These are phyloP conservation scores for Drosophila eohydei DNA, from an alignment of 2,888 invertebrate genomes.

Conservation along the genomic window DNA sequence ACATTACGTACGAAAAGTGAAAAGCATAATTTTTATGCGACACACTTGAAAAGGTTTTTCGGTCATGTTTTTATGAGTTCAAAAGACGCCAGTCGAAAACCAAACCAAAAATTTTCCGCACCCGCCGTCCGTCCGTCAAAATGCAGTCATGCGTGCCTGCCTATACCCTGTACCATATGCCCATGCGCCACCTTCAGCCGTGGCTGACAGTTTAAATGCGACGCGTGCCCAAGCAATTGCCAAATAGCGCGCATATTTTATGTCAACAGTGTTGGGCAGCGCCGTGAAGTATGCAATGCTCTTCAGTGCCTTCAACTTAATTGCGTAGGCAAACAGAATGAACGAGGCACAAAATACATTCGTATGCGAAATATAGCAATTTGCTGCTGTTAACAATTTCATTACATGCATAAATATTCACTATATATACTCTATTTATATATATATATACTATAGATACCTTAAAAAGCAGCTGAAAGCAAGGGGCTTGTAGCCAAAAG, in stretches of 20 bases:
- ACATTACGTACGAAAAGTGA: slow-evolving; percentile 48
- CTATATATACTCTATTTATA: slow-evolving; percentile 1
- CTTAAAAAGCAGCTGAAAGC: slow-evolving; percentile 26
- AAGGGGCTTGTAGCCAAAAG: background rate
- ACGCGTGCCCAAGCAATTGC: slow-evolving; percentile 27
- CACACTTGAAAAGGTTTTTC: slow-evolving; percentile 47
- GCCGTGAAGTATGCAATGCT: slow-evolving; percentile 47
- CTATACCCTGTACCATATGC: slow-evolving; percentile 5
- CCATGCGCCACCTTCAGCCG: too few species aligned
- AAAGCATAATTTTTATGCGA: slow-evolving; percentile 54
- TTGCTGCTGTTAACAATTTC: slow-evolving; percentile 28
- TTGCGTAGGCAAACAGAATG: slow-evolving; percentile 41
- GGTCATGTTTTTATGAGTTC: slow-evolving; percentile 46
- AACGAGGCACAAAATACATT: background rate
- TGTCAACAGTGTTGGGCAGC: slow-evolving; percentile 27
- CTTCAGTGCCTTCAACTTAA: slow-evolving; percentile 37
- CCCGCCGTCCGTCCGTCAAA: slow-evolving; percentile 31
- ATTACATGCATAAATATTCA: slow-evolving; percentile 33
- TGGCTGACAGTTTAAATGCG: slow-evolving; percentile 27
- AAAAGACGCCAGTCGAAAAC: slow-evolving; percentile 41
- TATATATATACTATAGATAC: background rate
- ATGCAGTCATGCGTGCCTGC: slow-evolving; percentile 64
- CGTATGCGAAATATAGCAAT: background rate
- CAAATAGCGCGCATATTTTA: slow-evolving; percentile 55
- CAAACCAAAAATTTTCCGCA: slow-evolving; percentile 15